These are phyloP conservation scores for Recurvirostra avosetta DNA, from an alignment of 2,113 vertebrate genomes.

Conservation along the genomic window DNA sequence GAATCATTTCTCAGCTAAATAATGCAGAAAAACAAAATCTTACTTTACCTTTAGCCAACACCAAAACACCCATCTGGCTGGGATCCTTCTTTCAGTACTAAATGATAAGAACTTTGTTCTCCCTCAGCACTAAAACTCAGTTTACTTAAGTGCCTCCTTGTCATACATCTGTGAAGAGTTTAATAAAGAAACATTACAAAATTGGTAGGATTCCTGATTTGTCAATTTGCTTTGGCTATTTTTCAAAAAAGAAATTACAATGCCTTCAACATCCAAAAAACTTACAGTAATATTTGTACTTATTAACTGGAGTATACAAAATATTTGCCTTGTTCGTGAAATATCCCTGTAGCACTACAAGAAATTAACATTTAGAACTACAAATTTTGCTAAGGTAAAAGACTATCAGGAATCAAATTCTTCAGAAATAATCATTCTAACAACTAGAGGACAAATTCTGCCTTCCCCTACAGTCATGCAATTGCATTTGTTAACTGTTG, in stretches of 20 bases:
- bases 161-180: neutral
- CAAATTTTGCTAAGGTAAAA: constrained; percentile 11
- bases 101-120: neutral
- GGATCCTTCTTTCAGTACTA: neutral
- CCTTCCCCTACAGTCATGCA: neutral
- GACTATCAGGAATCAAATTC: neutral
- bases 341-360: neutral
- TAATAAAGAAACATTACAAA: neutral
- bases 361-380: constrained; percentile 19
- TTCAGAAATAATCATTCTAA: neutral
- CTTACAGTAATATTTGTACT: neutral
- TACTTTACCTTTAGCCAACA: neutral
- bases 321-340: neutral
- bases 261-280: neutral
- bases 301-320: neutral
- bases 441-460: neutral
- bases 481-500: neutral
- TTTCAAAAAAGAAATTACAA: neutral
- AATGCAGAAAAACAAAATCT: neutral
- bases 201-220: neutral
- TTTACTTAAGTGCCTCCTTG: neutral
- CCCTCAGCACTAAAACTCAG: neutral
- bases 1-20: neutral
- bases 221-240: neutral
- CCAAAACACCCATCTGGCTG: neutral